Conservation (phyloP, 2,888 invertebrate species). For the Tricholauxania praeusta region DNA sequence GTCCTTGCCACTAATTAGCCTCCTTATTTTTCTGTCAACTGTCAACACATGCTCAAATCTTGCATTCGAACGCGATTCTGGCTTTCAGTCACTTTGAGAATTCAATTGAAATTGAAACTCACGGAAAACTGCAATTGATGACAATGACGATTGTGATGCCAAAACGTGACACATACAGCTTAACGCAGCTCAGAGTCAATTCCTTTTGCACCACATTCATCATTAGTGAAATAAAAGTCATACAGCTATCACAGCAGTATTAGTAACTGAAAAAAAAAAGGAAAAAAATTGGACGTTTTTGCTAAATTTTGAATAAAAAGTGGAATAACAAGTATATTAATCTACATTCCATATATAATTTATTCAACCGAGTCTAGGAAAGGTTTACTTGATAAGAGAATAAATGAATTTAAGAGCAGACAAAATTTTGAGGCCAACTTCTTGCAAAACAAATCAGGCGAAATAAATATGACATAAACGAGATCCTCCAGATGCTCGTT, state of each 20-base stretch:
- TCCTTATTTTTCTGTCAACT: not conserved
- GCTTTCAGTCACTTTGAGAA: not conserved
- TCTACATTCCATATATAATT: no score
- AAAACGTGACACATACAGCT: slow-evolving; percentile 24
- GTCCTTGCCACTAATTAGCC: not conserved
- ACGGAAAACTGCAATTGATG: slow-evolving; percentile 5
- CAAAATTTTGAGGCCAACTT: no score
- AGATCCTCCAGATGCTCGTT: no score
- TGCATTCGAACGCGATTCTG: not conserved
- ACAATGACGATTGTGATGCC: not conserved
- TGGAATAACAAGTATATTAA: no score
- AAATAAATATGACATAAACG: no score
- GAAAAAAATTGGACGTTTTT: no score
- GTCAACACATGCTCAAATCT: not conserved
- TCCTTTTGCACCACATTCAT: slow-evolving; percentile 9
- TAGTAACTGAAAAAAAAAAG: no score
- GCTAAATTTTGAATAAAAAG: no score
- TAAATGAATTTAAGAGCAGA: no score
- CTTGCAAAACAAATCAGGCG: no score
- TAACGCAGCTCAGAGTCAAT: not conserved
- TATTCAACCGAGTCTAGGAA: no score
- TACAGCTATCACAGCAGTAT: not conserved
- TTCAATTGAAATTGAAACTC: slow-evolving; percentile 22
- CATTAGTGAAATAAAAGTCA: slow-evolving; percentile 26
- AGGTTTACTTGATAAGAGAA: no score